Conservation (phyloP, 2,113 vertebrate genomes). For the Dipodomys stephensi region DNA sequence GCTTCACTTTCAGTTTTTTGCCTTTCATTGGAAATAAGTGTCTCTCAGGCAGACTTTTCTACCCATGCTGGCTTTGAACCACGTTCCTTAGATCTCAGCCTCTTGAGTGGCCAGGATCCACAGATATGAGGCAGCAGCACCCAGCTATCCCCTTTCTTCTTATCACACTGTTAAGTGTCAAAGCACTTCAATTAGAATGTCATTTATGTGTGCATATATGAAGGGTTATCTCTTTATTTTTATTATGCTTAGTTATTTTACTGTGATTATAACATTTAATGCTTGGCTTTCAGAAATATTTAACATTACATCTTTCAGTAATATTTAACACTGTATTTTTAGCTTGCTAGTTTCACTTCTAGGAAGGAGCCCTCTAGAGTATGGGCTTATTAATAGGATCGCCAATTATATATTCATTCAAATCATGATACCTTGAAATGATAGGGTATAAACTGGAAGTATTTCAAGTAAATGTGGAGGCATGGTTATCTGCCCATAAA, state of each 20-base stretch:
- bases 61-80: no score
- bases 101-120: no score
- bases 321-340: background rate
- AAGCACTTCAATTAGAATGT: background rate
- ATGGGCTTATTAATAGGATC: background rate
- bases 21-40: no score
- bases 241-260: slow-evolving; percentile 7
- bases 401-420: slow-evolving; percentile 6
- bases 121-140: no score
- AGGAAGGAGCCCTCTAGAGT: background rate
- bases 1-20: no score
- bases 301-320: background rate
- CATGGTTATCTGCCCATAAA: background rate
- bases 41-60: no score
- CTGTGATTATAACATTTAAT: background rate
- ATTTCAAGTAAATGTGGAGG: background rate
- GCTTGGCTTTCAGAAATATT: background rate
- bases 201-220: background rate
- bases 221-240: slow-evolving; percentile 3
- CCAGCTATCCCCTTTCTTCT: background rate
- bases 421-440: slow-evolving; percentile 30
- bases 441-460: background rate
- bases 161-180: background rate
- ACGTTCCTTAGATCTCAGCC: no score
- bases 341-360: background rate